Base-by-base conservation (phyloP, 2,888 invertebrate species). In the Aspidiotus rigidus region DNA sequence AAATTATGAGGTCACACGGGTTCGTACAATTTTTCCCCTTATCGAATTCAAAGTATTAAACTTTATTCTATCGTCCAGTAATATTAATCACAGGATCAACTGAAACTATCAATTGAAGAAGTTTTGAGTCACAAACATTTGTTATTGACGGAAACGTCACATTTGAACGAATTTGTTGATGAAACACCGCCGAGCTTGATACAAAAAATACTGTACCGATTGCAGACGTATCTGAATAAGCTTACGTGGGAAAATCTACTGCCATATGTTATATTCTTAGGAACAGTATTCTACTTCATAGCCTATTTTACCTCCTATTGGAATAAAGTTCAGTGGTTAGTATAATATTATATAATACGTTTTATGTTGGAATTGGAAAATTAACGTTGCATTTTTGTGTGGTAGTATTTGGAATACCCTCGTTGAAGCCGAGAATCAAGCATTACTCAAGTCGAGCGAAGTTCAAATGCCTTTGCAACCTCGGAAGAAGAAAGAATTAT, bases 1-100 rank as follows among this genome's bases (percentile, higher is more conserved):
- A 8, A 72, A 74, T 56, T 87, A 87, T 86, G 87, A 91, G 77
- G 84, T 86, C 72, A 90, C 90, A 0, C 85, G 86, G 62, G 57
- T 16, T 16, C 28, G 28, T 28, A 53, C 3, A 2, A 15, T 28
- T 28, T 28, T 28, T 28, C 5, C n/a, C 28, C 28, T 28, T 28
- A 28, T 49, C 49, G 49, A 49, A 11, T 49, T n/a, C 49, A 11
- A 11, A 49, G 10, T n/a, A 49, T n/a, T 49, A 11, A 49, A 13
- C 49, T 49, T 13, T n/a, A 49, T 49, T 49, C 49, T 13, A n/a
- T 13, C 49, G n/a, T 49, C 49, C 49, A 13, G 49, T 56, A 39
- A 3, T 59, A 13, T 28, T 11, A 15, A 39, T 28, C 11, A 41
- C 16, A 67, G 67, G 67, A 59, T 10, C 59, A 44, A 17, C 39